Base-by-base conservation (phyloP, 2,888 invertebrate genomes). In the Amorpha juglandis region DNA sequence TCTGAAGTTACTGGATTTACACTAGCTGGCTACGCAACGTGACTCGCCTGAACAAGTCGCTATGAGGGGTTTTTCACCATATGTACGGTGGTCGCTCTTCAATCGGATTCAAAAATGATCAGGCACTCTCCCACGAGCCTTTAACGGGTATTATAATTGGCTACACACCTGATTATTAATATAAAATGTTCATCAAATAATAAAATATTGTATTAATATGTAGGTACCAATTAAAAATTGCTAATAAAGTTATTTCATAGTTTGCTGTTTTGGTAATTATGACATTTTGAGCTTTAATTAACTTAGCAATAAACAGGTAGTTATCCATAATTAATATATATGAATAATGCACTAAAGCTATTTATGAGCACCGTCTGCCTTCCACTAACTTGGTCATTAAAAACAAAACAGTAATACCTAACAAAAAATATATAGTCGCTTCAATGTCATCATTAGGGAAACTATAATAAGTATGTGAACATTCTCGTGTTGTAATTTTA, bases 211-310 rank as follows among this genome's bases (percentile, higher is more conserved):
- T 38, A 58, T 58, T 42, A 58, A 58, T 38, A 38, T 42, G 38
- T n/a, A n/a, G n/a, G n/a, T 58, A 12, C 38, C 58, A 58, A 58
- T 58, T 58, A 42, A 55, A 58, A 6, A 19, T 58, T 42, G 58
- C 38, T 42, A 42, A 58, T 58, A 11, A 58, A 58, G 9, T 42
- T 58, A 58, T 19, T 12, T 42, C 21, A 42, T 19, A 55, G 58
- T 58, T 16, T 16, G 42, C 21, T n/a, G 58, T 35, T 55, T 38
- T 55, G 38, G 33, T 55, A 55, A 55, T 55, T 55, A 35, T 55
- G 55, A 55, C 55, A 55, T 55, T 53, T 55, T n/a, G 55, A n/a
- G n/a, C 55, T 16, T 55, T 55, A 55, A 55, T 38, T 35, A 55
- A 16, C 55, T 55, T 55, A 55, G 55, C 55, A 38, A 38, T 55